Evolutionary conservation across 2,888 invertebrate species (phyloP).

Genomic region (Ornithoptera priamus): DNA sequence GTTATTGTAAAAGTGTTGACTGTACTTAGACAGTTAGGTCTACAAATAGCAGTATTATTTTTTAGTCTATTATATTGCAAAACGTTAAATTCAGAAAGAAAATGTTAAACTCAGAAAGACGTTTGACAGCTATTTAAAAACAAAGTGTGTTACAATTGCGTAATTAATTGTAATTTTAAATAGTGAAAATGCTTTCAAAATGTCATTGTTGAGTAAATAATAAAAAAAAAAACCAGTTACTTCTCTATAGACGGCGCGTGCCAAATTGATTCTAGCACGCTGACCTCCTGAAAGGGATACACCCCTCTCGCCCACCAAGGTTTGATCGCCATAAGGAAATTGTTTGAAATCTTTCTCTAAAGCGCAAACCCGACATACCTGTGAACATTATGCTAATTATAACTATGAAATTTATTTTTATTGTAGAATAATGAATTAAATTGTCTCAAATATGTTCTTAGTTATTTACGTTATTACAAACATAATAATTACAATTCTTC

Average conservation of each 20-base stretch:
- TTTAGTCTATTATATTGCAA: too few species aligned
- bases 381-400: conserved; percentile 34
- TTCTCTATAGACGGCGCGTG: conserved; percentile 75
- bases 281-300: conserved; percentile 87
- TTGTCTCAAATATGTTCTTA: not conserved
- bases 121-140: too few species aligned
- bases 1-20: not conserved
- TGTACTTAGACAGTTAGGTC: not conserved
- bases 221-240: conserved; percentile 43
- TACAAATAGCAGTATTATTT: too few species aligned
- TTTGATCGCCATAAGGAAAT: conserved; percentile 84
- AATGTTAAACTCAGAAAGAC: too few species aligned
- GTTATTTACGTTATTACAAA: not conserved
- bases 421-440: not conserved
- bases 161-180: too few species aligned
- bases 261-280: conserved; percentile 85
- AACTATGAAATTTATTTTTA: not conserved
- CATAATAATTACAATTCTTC: not conserved
- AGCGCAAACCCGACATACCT: conserved; percentile 76
- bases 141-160: too few species aligned
- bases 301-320: conserved; percentile 86
- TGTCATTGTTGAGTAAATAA: conserved; percentile 36
- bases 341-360: conserved; percentile 78
- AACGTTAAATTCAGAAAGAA: too few species aligned
- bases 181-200: too few species aligned